phyloP scores from a whole-genome alignment of 1,140 invertebrate genomes.

The Leptestheria dahalacensis region DNA sequence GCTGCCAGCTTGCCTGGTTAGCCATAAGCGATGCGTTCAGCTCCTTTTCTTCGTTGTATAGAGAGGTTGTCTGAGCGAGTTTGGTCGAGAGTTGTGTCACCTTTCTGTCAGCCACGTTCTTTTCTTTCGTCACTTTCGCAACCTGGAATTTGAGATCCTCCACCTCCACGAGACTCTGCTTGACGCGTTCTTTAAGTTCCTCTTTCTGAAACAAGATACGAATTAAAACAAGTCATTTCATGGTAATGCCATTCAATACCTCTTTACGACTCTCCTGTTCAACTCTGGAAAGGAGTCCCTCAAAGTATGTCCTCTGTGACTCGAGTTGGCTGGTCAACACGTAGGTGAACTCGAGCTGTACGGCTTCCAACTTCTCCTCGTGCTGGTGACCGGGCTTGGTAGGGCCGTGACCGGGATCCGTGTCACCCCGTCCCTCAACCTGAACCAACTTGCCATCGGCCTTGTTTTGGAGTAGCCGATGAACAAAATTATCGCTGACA shows the following conservation, averaged over 20 bases:
- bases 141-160: conserved; percentile 25
- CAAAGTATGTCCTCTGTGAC: conserved; percentile 82
- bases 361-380: conserved; percentile 81
- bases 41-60: conserved; percentile 62
- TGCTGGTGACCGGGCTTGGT: background rate
- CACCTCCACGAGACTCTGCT: too few species aligned
- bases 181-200: conserved; percentile 25
- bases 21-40: conserved; percentile 53
- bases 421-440: conserved; percentile 26
- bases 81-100: conserved; percentile 24
- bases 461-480: conserved; percentile 89
- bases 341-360: conserved; percentile 92
- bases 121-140: conserved; percentile 38
- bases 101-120: conserved; percentile 48
- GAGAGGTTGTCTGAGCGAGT: conserved; percentile 38
- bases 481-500: conserved; percentile 93
- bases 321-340: conserved; percentile 92
- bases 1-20: conserved; percentile 64
- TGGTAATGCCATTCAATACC: too few species aligned
- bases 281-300: conserved; percentile 55
- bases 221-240: background rate
- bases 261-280: conserved; percentile 29
- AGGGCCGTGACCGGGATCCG: background rate
- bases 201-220: conserved; percentile 21
- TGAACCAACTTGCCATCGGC: conserved; percentile 94